Conservation (phyloP, 2,888 invertebrate species). For the Ditylenchus weischeri region DNA sequence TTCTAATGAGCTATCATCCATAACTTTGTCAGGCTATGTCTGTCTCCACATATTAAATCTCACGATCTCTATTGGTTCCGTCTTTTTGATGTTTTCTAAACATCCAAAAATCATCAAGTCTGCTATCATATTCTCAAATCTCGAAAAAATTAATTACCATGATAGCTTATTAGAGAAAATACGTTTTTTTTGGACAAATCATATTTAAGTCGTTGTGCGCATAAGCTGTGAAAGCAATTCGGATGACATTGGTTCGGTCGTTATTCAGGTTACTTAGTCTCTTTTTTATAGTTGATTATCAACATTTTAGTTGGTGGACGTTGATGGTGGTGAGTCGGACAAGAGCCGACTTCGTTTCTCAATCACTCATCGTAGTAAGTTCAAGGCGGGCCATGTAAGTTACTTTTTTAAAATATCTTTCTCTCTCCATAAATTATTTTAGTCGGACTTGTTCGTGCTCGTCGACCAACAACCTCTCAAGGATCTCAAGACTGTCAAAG, state of each 20-base stretch:
- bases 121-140: no score
- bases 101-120: no score
- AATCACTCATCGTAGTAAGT: conserved; percentile 6
- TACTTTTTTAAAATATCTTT: neutral
- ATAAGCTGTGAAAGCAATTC: neutral
- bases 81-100: no score
- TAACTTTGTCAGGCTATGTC: no score
- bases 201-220: no score
- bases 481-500: neutral
- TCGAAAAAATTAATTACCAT: no score
- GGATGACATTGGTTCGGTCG: neutral
- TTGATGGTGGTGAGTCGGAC: neutral
- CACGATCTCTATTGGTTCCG: no score
- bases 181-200: no score
- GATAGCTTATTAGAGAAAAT: no score
- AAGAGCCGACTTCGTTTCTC: conserved; percentile 1
- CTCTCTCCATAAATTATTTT: neutral
- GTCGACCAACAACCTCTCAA: neutral
- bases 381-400: conserved; percentile 10
- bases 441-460: conserved; percentile 12
- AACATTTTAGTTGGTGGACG: neutral
- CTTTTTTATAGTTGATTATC: neutral
- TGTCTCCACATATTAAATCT: no score
- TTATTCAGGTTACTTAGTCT: neutral
- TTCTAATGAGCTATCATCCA: no score